Evolutionary conservation across 2,113 vertebrate species (phyloP), one percentile per base, ranked within the genome.

Genomic region (Oxygymnocypris stewartii): DNA sequence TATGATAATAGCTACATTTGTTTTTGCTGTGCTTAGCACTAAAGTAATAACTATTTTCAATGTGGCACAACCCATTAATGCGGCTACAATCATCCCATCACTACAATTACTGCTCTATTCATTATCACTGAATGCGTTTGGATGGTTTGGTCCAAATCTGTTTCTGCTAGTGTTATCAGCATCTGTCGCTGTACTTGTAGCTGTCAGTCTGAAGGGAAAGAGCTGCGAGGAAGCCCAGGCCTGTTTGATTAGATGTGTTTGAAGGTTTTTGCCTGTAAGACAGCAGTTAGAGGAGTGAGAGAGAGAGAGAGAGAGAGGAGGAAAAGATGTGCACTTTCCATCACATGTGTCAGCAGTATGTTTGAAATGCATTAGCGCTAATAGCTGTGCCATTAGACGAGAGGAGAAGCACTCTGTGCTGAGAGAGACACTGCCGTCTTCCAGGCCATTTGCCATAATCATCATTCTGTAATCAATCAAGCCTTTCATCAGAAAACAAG

Each of bases 341-440:
- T 93, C 92, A 89, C 95, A 93, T 93, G 92, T 93, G 90, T 94
- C 96, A 97, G 96, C 95, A 93, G 94, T 95, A 95, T 89, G 94
- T 96, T 96, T 95, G 95, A 91, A 91, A 96, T 95, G 96, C 96
- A 95, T 96, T 97, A 96, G 95, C 89, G 92, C 96, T 97, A 96
- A 97, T 96, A 96, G 96, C 94, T 92, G 94, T 94, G 92, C 96
- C 96, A 95, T 97, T 96, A 97, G 94, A 80, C 92, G 91, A 90
- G 93, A 94, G 93, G 91, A 91, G 93, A 94, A 93, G 90, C 93
- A 93, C 93, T 88, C 94, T 93, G 93, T 95, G 95, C 90, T 92
- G 88, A 90, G 80, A 85, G 88, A 8, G 14, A 89, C 90, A 73
- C 84, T 54, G 61, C 91, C 79, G 89, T 94, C 95, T 96, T 95